Percentiles rank a stretch among this genome's conserved stretches.
Evolutionary conservation across 2,797 vertebrate species (phyloP).

Genomic region (Ataeniobius toweri): DNA sequence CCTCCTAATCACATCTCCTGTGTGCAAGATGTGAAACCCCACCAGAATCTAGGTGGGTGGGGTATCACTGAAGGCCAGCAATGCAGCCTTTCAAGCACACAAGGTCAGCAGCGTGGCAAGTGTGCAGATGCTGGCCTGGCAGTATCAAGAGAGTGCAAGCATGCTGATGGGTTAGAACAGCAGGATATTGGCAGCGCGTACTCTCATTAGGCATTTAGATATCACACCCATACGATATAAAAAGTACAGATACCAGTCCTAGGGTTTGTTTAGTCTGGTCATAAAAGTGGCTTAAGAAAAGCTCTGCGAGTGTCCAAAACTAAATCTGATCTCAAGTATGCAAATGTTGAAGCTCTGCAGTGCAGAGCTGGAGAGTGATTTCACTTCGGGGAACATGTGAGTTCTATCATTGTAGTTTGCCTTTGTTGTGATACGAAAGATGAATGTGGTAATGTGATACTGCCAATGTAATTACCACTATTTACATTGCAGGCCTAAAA

Average conservation of each 20-base stretch:
- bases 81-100: slow-evolving; percentile 43
- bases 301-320: not conserved
- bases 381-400: slow-evolving; percentile 17
- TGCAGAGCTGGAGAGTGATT: slow-evolving; percentile 37
- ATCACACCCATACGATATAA: slow-evolving; percentile 14
- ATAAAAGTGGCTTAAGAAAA: slow-evolving; percentile 10
- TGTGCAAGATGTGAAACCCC: slow-evolving; percentile 27
- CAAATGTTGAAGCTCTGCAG: slow-evolving; percentile 23
- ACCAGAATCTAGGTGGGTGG: slow-evolving; percentile 19
- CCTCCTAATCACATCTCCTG: slow-evolving; percentile 19
- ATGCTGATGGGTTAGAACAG: slow-evolving; percentile 64
- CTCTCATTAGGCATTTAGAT: slow-evolving; percentile 34
- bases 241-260: slow-evolving; percentile 16
- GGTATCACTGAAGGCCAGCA: slow-evolving; percentile 45
- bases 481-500: slow-evolving; percentile 23
- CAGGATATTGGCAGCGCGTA: slow-evolving; percentile 50
- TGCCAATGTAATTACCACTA: slow-evolving; percentile 17
- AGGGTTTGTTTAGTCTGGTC: slow-evolving; percentile 1
- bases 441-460: slow-evolving; percentile 42
- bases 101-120: slow-evolving; percentile 65
- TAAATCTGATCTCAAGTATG: slow-evolving; percentile 26
- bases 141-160: slow-evolving; percentile 48
- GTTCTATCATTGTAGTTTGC: slow-evolving; percentile 12
- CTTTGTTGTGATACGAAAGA: slow-evolving; percentile 29
- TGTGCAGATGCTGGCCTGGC: slow-evolving; percentile 56